Evolutionary conservation across 2,113 vertebrate genomes (phyloP).

Genomic region (Pterocles burchelli): DNA sequence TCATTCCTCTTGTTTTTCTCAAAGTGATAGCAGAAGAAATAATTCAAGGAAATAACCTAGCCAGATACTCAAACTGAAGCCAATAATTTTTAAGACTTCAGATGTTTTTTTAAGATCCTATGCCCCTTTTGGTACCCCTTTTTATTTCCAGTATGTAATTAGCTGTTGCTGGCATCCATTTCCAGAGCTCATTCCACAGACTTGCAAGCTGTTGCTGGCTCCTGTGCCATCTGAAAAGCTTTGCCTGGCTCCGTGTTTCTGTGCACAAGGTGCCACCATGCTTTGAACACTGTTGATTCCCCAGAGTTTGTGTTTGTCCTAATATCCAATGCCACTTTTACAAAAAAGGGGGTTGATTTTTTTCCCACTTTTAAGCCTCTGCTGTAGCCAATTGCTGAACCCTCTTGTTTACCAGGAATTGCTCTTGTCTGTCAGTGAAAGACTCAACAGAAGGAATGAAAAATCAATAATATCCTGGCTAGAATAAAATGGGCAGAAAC

Average conservation of each 20-base stretch:
- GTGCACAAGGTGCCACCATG: neutral
- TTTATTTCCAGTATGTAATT: conserved; percentile 6
- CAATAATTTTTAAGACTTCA: neutral
- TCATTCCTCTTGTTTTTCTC: conserved; percentile 63
- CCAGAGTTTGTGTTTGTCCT: neutral
- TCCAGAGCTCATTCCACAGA: neutral
- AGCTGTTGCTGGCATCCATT: neutral
- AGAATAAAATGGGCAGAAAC: neutral
- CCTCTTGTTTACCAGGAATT: neutral
- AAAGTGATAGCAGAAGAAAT: conserved; percentile 18
- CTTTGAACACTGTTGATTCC: neutral
- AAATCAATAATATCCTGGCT: neutral
- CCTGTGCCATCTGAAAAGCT: neutral
- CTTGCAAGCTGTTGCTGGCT: neutral
- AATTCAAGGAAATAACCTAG: conserved; percentile 10
- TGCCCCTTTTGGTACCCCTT: neutral
- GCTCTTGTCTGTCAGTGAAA: neutral
- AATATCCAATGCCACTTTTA: neutral
- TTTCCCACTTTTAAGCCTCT: neutral
- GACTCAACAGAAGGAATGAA: neutral
- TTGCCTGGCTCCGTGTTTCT: neutral
- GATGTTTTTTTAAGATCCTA: neutral
- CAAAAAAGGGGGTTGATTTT: neutral
- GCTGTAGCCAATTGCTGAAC: neutral
- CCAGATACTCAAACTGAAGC: neutral